Base-by-base conservation (phyloP, 2,113 vertebrate species). In the Panurus biarmicus region DNA sequence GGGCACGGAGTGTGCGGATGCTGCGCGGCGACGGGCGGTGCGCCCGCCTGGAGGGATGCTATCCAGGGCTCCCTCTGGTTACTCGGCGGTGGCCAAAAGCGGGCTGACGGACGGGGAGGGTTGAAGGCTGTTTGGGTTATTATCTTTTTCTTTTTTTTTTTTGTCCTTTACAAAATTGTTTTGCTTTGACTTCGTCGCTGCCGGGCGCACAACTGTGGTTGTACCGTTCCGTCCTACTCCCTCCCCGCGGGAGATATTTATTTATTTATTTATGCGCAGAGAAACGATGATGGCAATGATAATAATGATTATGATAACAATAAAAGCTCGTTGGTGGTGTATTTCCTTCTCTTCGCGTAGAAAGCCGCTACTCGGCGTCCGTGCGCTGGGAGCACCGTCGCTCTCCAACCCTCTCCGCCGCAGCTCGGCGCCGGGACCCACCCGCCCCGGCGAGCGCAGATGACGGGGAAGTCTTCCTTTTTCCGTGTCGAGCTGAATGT, bases 251-350 rank as follows among this genome's bases (percentile, higher is more conserved):
- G 98, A 98, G 94, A 98, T 99, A 99, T 99, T 99, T 99, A 99
- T 99, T 98, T 98, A 98, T 98, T 99, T 99, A 99, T 99, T 99
- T 99, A 99, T 98, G 97, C 97, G 91, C 91, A 85, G 62, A 98
- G 98, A 98, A 98, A 98, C 91, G 94, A 44, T 31, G 51, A 73
- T 87, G 87, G 48, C 44, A 33, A 65, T 89, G 51, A 69, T 87
- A 51, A 96, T 25, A 69, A 91, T 48, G 65, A 79, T 44, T 69
- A 40, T 18, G 28, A 31, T 38, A 29, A 89, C 24, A 96, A 96
- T 96, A 96, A 96, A 96, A 72, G 31, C 66, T 96, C 62, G 25
- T 85, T 94, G 89, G 69, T 96, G 87, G 53, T 94, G 95, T 69
- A 94, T 85, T 93, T 93, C 66, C 50, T 65, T 84, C 51, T 42